A percentile compares a stretch with the other conserved stretches of the same genome.
Evolutionary conservation across 64 coral and sea anemone species (phyloP).

Genomic region (Hydrozoanthus tunicans): DNA sequence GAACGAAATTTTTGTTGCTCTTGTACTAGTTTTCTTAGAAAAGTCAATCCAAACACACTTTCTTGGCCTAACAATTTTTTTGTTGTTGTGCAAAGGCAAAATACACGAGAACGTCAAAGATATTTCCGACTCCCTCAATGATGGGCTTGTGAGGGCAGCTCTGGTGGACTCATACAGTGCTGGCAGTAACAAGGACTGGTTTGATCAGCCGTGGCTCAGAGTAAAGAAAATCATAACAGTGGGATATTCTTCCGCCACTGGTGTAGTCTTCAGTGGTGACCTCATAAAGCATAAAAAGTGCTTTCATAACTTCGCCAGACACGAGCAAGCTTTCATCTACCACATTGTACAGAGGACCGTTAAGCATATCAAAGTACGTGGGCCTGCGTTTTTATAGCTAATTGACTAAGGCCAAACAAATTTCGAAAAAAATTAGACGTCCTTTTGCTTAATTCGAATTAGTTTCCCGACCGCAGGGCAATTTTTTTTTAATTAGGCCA

Average conservation of each 20-base stretch:
- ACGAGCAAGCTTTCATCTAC: background rate
- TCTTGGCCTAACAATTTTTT: background rate
- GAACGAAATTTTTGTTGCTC: too few relatives aligned
- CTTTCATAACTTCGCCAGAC: slow-evolving; percentile 3
- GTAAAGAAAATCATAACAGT: slow-evolving; percentile 35
- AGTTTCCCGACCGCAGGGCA: too few relatives aligned
- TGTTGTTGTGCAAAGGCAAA: background rate
- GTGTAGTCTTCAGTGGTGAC: slow-evolving; percentile 37
- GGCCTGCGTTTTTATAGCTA: background rate
- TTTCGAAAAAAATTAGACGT: background rate
- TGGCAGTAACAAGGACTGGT: slow-evolving; percentile 38
- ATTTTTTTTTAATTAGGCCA: too few relatives aligned
- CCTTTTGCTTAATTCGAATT: background rate
- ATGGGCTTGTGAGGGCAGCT: slow-evolving; percentile 23
- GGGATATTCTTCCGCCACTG: slow-evolving; percentile 38
- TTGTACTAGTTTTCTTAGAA: too few relatives aligned
- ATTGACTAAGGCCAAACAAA: background rate
- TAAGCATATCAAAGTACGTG: slow-evolving; percentile 36
- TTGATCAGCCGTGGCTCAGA: slow-evolving; percentile 23
- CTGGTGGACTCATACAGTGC: slow-evolving; percentile 48
- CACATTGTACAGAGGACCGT: slow-evolving; percentile 13
- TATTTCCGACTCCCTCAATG: background rate
- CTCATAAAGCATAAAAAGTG: slow-evolving; percentile 33
- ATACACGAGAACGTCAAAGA: slow-evolving; percentile 45
- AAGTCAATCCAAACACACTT: background rate